A percentile compares a stretch with the other conserved stretches of the same genome.
Conservation (phyloP, 2,888 invertebrate species). For the Heteropelma amictum region DNA sequence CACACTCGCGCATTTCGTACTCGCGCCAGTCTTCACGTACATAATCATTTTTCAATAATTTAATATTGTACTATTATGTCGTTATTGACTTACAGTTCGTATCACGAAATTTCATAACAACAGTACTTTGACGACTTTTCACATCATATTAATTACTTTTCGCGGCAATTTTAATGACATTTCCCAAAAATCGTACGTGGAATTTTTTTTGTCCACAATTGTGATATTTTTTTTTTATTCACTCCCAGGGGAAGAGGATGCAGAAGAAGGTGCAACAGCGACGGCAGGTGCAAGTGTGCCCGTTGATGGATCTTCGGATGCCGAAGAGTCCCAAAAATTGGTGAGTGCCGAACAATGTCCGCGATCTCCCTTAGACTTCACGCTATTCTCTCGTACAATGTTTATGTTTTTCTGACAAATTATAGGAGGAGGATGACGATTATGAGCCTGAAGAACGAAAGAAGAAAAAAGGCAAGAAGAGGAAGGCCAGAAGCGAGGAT, state of each 20-base stretch:
- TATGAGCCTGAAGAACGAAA: conserved; percentile 92
- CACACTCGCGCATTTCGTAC: conserved; percentile 69
- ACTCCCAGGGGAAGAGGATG: conserved; percentile 83
- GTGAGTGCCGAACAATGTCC: conserved; percentile 59
- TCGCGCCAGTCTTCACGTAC: conserved; percentile 64
- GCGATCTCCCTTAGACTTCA: not conserved
- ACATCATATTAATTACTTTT: no score
- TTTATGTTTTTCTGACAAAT: not conserved
- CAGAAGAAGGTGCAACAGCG: conserved; percentile 82
- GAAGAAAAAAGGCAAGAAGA: conserved; percentile 96
- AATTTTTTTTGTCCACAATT: no score
- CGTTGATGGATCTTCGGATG: conserved; percentile 86
- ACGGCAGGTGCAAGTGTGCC: conserved; percentile 78
- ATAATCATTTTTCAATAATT: conserved; percentile 50
- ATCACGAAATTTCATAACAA: not conserved
- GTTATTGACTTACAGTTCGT: no score
- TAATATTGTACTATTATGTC: no score
- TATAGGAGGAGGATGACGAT: conserved; percentile 90
- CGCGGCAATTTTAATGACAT: no score
- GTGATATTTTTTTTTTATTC: no score
- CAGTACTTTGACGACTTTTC: no score
- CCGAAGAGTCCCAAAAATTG: conserved; percentile 81
- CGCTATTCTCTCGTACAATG: not conserved
- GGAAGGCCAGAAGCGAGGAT: conserved; percentile 93
- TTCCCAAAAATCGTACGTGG: no score